Conservation (phyloP, 35 echinoderm and acorn worm species). For the Ptychodera flava region DNA sequence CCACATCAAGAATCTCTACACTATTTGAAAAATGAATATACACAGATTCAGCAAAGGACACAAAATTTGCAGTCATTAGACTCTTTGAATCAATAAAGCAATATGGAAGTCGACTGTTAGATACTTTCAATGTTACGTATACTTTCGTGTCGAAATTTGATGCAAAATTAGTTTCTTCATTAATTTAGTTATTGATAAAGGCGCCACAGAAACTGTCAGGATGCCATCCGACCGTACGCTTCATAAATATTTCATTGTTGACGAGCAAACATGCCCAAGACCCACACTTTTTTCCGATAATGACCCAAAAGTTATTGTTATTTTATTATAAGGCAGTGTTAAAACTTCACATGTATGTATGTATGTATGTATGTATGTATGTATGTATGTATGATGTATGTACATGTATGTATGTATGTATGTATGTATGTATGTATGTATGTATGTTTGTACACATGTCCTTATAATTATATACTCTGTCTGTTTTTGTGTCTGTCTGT, state of each 20-base stretch:
- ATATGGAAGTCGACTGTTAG: too few relatives aligned
- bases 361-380: neutral
- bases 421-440: conserved; percentile 2
- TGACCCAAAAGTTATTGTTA: neutral
- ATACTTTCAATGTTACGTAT: too few relatives aligned
- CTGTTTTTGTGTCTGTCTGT: neutral
- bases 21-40: too few relatives aligned
- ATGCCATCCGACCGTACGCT: neutral
- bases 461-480: neutral
- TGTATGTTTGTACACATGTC: neutral
- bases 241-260: neutral
- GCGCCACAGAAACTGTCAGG: neutral
- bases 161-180: too few relatives aligned
- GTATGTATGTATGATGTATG: neutral
- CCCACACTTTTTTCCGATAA: neutral
- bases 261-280: neutral
- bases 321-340: neutral
- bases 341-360: neutral
- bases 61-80: too few relatives aligned
- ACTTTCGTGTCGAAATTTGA: too few relatives aligned
- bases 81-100: too few relatives aligned
- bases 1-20: too few relatives aligned
- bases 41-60: too few relatives aligned
- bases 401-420: neutral
- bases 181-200: too few relatives aligned